Conservation (phyloP, 2,113 vertebrate genomes). For the rabbit (Oryctolagus cuniculus) region DNA sequence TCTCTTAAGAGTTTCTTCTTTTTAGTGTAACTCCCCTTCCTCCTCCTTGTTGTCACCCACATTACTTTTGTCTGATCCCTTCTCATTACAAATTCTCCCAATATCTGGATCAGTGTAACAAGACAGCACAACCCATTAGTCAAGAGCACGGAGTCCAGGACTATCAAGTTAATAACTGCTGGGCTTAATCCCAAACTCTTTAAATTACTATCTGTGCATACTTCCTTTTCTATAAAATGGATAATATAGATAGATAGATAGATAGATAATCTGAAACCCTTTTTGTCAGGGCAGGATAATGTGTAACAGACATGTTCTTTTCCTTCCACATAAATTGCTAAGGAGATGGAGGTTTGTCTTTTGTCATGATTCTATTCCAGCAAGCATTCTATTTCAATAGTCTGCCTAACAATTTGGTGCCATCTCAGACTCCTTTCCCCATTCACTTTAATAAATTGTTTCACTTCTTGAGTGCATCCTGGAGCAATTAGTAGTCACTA, state of each 20-base stretch:
- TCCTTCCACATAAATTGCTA: not conserved
- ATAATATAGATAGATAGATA: not conserved
- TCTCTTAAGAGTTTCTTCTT: not conserved
- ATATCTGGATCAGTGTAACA: not conserved
- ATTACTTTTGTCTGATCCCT: not conserved
- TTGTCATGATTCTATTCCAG: slow-evolving; percentile 17
- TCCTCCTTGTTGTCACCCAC: rapidly evolving
- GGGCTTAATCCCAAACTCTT: not conserved
- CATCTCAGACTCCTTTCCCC: not conserved
- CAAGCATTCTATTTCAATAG: not conserved
- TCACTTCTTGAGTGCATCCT: not conserved
- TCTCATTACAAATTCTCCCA: not conserved
- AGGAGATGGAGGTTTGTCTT: not conserved
- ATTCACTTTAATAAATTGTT: not conserved
- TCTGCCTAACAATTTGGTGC: not conserved
- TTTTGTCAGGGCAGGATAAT: not conserved
- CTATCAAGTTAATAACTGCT: not conserved
- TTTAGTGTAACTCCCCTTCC: not conserved
- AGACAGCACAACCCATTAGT: not conserved
- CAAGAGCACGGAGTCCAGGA: not conserved
- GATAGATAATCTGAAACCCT: not conserved
- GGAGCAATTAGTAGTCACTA: not conserved
- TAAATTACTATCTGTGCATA: not conserved
- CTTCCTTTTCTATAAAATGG: not conserved
- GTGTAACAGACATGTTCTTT: not conserved